Percentiles rank a stretch among this genome's conserved stretches.
Evolutionary conservation across 2,113 vertebrate species (phyloP).

Genomic region (Cyphomyrus plagiostoma): DNA sequence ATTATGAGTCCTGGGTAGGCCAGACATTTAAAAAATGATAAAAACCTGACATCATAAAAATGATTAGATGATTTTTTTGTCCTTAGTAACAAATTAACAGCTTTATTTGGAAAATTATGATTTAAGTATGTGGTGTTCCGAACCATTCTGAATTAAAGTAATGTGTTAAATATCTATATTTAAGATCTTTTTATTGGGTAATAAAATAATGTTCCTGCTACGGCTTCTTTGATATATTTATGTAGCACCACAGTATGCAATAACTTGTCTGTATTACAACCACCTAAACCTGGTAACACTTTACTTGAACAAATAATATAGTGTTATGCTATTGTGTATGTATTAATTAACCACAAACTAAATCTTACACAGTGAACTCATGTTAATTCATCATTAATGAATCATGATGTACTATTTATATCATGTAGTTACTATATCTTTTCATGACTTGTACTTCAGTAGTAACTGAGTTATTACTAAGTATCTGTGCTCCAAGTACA

Average conservation of each 20-base stretch:
- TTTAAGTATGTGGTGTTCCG: background rate
- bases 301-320: background rate
- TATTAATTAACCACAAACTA: background rate
- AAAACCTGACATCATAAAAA: background rate
- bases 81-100: background rate
- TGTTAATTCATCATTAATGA: background rate
- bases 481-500: background rate
- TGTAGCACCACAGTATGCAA: background rate
- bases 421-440: background rate
- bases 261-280: background rate
- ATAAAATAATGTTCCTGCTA: background rate
- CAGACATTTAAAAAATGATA: background rate
- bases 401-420: background rate
- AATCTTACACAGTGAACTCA: background rate
- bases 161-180: conserved; percentile 1
- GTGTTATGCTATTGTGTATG: background rate
- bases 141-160: background rate
- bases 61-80: background rate
- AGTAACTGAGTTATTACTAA: background rate
- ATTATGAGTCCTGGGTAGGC: background rate
- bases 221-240: background rate
- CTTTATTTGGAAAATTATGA: background rate
- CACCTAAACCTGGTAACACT: background rate
- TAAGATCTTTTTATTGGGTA: background rate
- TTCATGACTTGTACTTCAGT: background rate